Base-by-base conservation (phyloP, 1,140 invertebrate genomes). In the Drosophila bocqueti region DNA sequence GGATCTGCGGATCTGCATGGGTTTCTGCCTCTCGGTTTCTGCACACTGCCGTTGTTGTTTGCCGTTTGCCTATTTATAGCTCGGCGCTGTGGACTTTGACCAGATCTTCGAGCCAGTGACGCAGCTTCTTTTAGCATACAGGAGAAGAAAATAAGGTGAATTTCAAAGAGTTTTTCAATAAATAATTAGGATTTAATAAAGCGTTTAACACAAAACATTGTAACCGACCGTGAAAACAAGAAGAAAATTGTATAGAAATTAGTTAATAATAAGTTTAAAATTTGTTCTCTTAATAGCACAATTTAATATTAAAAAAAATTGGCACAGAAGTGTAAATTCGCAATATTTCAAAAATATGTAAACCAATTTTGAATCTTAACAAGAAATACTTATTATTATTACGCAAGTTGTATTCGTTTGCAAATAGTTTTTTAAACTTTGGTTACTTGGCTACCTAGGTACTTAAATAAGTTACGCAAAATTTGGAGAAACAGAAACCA, bases 1-100 rank as follows among this genome's bases (percentile, higher is more conserved):
- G 42, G 50, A 68, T 71, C 67, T 60, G 34, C 52, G 34, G 10
- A 11, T 38, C 36, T 38, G 36, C 36, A 54, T 57, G 54, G 29
- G 54, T 66, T 43, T 54, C 36, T 52, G 75, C 49, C 24, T 65
- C 60, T 81, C 65, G 60, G 57, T 79, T 77, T 57, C 60, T 76
- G 68, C 67, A 63, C 18, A 34, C 40, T 62, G 63, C 63, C 62
- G 36, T 57, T 38, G 54, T 57, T 38, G 57, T 55, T 58, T 64
- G 50, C 73, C 74, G 67, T 89, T 83, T 84, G 69, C 63, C 81
- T 89, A 83, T 89, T 89, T 89, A 75, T 89, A 87, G 83, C 76
- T 18, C 67, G 76, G 63, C 46, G 49, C 24, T 50, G 58, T 85
- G 85, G 82, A 82, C 86, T 90, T 90, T 91, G 86, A 85, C 60